A percentile compares a stretch with the other conserved stretches of the same genome.
Evolutionary conservation across 2,113 vertebrate genomes (phyloP).

Genomic region (Platanista minor): DNA sequence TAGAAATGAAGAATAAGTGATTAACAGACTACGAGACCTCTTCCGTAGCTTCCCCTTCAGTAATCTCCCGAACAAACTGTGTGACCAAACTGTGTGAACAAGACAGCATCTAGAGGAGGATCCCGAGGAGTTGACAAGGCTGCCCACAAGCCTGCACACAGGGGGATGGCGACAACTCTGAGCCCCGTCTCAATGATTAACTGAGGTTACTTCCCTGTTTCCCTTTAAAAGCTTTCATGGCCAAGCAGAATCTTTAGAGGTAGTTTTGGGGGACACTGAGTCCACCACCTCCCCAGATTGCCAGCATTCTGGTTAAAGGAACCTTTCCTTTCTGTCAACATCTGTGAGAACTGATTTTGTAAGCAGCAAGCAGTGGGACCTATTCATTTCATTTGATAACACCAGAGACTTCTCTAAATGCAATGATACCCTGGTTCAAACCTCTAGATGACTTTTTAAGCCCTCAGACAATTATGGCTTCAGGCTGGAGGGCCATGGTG

Average conservation of each 20-base stretch:
- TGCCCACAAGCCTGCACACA: neutral
- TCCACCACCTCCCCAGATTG: neutral
- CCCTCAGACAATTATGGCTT: neutral
- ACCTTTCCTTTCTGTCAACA: neutral
- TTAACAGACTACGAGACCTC: neutral
- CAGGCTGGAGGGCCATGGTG: neutral
- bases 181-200: neutral
- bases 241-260: neutral
- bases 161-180: neutral
- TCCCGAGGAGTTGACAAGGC: neutral
- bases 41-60: neutral
- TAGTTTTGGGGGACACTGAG: neutral
- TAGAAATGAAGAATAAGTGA: neutral
- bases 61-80: neutral
- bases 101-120: neutral
- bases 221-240: neutral
- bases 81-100: neutral
- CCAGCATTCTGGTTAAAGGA: neutral
- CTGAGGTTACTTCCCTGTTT: neutral
- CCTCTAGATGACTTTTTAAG: neutral
- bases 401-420: neutral
- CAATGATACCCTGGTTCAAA: neutral
- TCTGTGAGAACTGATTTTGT: neutral
- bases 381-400: neutral
- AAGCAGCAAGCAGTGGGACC: neutral